These are phyloP conservation scores for Heliconius eleuchia DNA, from an alignment of 1,140 invertebrate genomes.

Conservation along the genomic window DNA sequence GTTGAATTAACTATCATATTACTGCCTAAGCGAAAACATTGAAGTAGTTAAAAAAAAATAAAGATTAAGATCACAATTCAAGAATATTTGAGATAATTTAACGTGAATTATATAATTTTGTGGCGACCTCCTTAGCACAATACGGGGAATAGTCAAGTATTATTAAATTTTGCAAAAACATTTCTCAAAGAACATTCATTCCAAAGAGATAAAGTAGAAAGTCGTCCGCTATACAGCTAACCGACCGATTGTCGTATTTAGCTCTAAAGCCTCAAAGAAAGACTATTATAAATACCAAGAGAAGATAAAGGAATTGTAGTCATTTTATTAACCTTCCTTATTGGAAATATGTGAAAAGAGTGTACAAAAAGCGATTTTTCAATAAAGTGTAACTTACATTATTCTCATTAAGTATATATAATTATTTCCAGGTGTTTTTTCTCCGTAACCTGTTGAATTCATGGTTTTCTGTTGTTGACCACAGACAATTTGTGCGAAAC, in stretches of 20 bases:
- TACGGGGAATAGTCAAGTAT: constrained; percentile 14
- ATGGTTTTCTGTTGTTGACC: neutral
- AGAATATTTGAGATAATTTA: neutral
- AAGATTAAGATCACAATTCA: neutral
- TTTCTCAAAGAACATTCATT: constrained; percentile 38
- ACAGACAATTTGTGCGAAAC: neutral
- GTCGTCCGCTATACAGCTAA: constrained; percentile 34
- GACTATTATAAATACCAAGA: constrained; percentile 25
- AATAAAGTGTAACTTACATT: neutral
- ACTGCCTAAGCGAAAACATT: neutral
- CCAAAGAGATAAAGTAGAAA: constrained; percentile 34
- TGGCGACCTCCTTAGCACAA: neutral
- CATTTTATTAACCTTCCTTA: constrained; percentile 21
- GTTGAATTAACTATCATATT: neutral
- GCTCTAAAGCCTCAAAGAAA: constrained; percentile 29
- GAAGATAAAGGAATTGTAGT: constrained; percentile 18
- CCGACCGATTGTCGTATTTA: constrained; percentile 38
- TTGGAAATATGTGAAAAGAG: neutral
- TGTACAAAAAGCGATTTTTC: neutral
- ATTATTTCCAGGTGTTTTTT: no score
- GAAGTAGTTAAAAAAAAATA: neutral
- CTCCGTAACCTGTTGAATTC: neutral
- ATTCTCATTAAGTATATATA: no score
- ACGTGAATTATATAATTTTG: neutral
- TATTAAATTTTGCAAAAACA: constrained; percentile 33